A percentile compares a stretch with the other conserved stretches of the same genome.
Evolutionary conservation across 2,113 vertebrate species (phyloP).

Genomic region (Mobula birostris): DNA sequence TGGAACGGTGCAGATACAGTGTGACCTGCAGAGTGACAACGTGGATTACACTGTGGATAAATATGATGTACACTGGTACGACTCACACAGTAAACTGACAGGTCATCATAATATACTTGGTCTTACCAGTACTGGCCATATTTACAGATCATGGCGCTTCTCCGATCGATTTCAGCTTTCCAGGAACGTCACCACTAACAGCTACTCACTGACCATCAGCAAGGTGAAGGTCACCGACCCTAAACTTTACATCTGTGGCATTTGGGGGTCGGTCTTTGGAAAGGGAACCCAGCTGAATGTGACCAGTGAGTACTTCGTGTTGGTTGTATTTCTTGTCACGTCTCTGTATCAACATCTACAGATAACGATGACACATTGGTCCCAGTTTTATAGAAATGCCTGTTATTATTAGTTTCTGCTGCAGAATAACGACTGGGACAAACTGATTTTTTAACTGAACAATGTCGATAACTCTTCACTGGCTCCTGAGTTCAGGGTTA

Average conservation of each 20-base stretch:
- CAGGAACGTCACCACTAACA: background rate
- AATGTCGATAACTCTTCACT: too few relatives aligned
- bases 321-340: background rate
- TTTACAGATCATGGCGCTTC: background rate
- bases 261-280: background rate
- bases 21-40: background rate
- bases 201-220: background rate
- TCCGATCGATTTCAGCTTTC: background rate
- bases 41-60: background rate
- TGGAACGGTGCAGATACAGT: background rate
- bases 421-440: background rate
- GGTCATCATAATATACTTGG: too few relatives aligned
- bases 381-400: background rate
- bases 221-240: background rate
- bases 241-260: background rate
- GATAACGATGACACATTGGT: background rate
- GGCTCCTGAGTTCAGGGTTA: too few relatives aligned
- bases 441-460: background rate
- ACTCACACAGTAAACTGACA: background rate
- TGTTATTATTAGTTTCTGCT: background rate
- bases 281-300: background rate
- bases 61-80: background rate
- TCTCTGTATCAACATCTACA: background rate
- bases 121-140: accelerated
- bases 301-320: too few relatives aligned